phyloP scores from a whole-genome alignment of 2,113 vertebrate species.

The Typhlomys cinereus region DNA sequence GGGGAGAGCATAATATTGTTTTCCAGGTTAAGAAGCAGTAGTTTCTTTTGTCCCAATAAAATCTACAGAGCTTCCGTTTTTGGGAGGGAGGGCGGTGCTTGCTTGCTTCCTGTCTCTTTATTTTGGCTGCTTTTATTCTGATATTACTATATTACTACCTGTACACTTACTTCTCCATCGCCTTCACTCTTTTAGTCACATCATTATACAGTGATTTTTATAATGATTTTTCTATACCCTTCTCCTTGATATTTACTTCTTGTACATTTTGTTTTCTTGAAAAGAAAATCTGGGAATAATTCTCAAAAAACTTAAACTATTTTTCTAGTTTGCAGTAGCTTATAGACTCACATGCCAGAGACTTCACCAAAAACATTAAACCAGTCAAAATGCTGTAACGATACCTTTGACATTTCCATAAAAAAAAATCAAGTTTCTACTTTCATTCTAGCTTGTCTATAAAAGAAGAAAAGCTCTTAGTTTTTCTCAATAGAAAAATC shows the following conservation, averaged over 20 bases:
- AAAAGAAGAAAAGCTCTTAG: neutral
- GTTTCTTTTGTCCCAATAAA: neutral
- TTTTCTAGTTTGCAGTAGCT: neutral
- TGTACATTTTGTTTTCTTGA: constrained; percentile 37
- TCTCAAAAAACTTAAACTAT: neutral
- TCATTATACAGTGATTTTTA: constrained; percentile 10
- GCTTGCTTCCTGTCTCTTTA: neutral
- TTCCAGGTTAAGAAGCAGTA: neutral
- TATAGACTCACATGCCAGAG: neutral
- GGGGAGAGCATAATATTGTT: neutral
- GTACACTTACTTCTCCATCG: neutral
- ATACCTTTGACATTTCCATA: neutral
- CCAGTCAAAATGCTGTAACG: neutral
- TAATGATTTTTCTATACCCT: neutral
- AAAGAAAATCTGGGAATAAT: neutral
- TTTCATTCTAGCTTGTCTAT: neutral
- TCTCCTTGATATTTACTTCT: neutral
- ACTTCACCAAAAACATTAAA: neutral
- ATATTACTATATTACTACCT: neutral
- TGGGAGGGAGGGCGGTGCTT: too few relatives aligned
- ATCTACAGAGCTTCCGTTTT: neutral
- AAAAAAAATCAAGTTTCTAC: neutral
- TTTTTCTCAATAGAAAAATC: neutral
- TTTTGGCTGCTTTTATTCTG: neutral
- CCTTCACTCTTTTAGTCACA: neutral